Percentiles rank a stretch among this genome's conserved stretches.
Conservation (phyloP, 2,797 vertebrate genomes). For the Anguilla marmorata region DNA sequence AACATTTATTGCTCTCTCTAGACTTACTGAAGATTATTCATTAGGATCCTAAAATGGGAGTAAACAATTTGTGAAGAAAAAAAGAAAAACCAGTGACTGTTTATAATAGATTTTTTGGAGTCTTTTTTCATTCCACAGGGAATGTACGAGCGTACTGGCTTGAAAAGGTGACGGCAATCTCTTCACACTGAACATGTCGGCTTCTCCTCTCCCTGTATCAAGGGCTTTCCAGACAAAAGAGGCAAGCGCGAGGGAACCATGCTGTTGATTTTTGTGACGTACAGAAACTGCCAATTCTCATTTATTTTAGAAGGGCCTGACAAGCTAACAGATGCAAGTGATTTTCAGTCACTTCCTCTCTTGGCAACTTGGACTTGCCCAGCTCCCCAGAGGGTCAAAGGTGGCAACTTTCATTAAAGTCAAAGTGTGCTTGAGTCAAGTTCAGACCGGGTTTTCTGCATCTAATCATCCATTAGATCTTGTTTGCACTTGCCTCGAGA, state of each 20-base stretch:
- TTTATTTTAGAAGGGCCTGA: neutral
- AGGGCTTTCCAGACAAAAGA: neutral
- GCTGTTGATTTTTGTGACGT: conserved; percentile 19
- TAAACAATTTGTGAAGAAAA: neutral
- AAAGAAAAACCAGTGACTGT: neutral
- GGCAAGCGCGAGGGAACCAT: neutral
- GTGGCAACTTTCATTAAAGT: conserved; percentile 21
- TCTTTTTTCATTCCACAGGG: neutral
- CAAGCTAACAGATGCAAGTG: conserved; percentile 25
- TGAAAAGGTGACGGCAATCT: neutral
- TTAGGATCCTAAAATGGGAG: neutral
- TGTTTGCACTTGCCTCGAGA: neutral
- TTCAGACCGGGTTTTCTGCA: neutral
- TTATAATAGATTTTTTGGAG: neutral
- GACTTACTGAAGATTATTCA: neutral
- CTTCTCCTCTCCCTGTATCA: neutral
- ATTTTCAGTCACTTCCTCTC: conserved; percentile 22
- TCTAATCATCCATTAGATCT: neutral
- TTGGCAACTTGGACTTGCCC: conserved; percentile 7
- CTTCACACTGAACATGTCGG: neutral
- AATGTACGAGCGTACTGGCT: neutral
- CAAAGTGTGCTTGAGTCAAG: neutral
- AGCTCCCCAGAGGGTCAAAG: conserved; percentile 12
- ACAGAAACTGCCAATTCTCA: conserved; percentile 16
- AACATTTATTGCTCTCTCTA: neutral